Conservation (phyloP, 2,113 vertebrate species). For the Grammomys surdaster region DNA sequence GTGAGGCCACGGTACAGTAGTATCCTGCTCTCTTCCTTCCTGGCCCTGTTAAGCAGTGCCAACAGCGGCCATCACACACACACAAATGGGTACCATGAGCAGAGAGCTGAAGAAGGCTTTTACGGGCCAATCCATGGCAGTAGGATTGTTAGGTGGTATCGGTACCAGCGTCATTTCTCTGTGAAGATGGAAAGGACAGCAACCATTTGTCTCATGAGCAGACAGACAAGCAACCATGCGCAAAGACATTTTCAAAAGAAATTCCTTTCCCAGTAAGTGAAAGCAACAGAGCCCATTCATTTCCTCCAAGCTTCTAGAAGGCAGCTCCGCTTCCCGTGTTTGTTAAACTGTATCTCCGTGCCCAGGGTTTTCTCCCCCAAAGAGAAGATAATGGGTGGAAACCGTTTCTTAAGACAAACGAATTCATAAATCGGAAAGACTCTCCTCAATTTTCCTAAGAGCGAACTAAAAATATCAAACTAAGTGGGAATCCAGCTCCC, state of each 20-base stretch:
- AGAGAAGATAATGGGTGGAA: neutral
- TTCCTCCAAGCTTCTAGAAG: slow-evolving; percentile 61
- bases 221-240: slow-evolving; percentile 17
- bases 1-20: neutral
- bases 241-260: slow-evolving; percentile 66
- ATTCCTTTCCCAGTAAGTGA: slow-evolving; percentile 66
- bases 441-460: slow-evolving; percentile 1
- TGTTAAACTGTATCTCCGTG: slow-evolving; percentile 26
- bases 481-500: slow-evolving; percentile 1
- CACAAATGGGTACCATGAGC: neutral
- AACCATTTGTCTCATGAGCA: neutral
- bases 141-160: neutral
- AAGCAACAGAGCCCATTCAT: slow-evolving; percentile 62
- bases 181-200: neutral
- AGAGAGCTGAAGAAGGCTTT: slow-evolving; percentile 26
- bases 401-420: neutral
- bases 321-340: slow-evolving; percentile 30
- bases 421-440: neutral
- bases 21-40: neutral
- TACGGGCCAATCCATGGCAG: neutral
- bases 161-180: neutral
- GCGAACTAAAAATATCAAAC: slow-evolving; percentile 28
- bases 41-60: neutral
- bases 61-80: neutral
- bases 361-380: neutral